These are phyloP conservation scores for Norana najaformis DNA, from an alignment of 2,888 invertebrate genomes.

Conservation along the genomic window DNA sequence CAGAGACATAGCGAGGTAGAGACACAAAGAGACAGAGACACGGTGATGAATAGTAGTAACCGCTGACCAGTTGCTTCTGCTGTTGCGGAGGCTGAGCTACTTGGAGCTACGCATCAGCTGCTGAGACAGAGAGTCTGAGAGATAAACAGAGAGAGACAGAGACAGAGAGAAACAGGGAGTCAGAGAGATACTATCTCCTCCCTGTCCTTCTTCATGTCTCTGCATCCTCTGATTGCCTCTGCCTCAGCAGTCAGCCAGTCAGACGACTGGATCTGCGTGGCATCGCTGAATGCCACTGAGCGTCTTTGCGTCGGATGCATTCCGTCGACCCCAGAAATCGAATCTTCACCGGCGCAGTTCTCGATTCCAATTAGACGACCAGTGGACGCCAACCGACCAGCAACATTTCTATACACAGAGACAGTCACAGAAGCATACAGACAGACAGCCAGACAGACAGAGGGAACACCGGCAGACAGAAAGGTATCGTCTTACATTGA, in stretches of 20 bases:
- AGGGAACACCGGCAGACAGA: neutral
- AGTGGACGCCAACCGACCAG: neutral
- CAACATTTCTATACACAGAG: neutral
- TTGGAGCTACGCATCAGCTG: too few species aligned
- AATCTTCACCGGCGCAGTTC: neutral
- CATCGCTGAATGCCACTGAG: neutral
- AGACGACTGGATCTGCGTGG: neutral
- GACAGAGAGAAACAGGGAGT: too few species aligned
- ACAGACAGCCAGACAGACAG: neutral
- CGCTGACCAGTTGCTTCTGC: too few species aligned
- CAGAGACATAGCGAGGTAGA: neutral
- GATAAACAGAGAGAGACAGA: too few species aligned
- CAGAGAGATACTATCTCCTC: neutral
- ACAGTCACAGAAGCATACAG: neutral
- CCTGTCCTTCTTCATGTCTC: neutral
- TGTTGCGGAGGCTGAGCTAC: too few species aligned
- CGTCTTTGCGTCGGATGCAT: neutral
- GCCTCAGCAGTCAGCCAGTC: neutral
- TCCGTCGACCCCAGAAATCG: neutral
- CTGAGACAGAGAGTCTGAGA: too few species aligned
- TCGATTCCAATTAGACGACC: neutral
- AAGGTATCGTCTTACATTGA: constrained; percentile 5
- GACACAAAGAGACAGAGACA: neutral
- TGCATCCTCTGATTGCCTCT: neutral
- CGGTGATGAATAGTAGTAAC: neutral